Evolutionary conservation across 1,140 invertebrate genomes (phyloP).

Genomic region (Odontomachus brunneus): DNA sequence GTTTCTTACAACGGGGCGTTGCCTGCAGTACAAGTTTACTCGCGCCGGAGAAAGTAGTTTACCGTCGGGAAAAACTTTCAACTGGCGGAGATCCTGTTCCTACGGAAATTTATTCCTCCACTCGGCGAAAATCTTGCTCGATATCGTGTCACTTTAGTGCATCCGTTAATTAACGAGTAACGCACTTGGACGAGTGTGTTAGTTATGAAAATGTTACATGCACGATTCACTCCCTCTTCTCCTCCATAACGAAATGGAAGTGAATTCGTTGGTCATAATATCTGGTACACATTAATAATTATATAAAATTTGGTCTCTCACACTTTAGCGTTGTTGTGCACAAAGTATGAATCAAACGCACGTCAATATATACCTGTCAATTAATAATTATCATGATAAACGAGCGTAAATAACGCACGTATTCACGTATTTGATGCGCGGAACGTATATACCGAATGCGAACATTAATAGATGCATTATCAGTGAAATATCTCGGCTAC

Average conservation of each 20-base stretch:
- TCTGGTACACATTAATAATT: too few relatives aligned
- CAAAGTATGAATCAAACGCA: neutral
- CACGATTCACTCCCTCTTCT: too few relatives aligned
- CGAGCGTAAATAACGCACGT: neutral
- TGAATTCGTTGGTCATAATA: too few relatives aligned
- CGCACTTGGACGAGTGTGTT: too few relatives aligned
- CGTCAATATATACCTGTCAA: neutral
- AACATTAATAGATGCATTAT: neutral
- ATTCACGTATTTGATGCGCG: neutral
- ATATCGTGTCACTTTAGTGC: neutral
- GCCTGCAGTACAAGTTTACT: constrained; percentile 55
- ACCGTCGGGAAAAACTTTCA: constrained; percentile 30
- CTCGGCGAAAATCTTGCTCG: constrained; percentile 18
- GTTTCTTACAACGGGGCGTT: constrained; percentile 41
- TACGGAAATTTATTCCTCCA: constrained; percentile 4
- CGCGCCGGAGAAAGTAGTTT: constrained; percentile 52
- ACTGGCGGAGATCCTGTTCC: constrained; percentile 24
- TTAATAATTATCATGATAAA: neutral
- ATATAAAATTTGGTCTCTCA: too few relatives aligned
- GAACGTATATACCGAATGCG: neutral
- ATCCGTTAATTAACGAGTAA: neutral
- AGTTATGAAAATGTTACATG: too few relatives aligned
- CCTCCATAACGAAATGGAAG: too few relatives aligned
- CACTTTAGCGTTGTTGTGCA: too few relatives aligned
- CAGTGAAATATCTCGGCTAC: neutral